Evolutionary conservation across 2,797 vertebrate genomes (phyloP), one percentile per base, ranked within the genome.

Genomic region (Melanotaenia boesemani): DNA sequence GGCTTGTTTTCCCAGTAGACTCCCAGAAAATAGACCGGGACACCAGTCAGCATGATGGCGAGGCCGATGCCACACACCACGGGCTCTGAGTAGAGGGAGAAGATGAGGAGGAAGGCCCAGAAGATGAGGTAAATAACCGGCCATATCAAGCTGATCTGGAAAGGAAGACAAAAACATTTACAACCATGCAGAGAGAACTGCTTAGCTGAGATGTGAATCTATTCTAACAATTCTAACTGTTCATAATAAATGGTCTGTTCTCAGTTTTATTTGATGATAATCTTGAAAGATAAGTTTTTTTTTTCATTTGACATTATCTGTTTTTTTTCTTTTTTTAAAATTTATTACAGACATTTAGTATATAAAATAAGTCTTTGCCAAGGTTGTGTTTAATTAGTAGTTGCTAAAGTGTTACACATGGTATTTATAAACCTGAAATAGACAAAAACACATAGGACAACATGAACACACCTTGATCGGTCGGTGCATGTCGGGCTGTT

Each of bases 71-170:
- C 96, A 9, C 97, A 98, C 55, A 98, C 97, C 82, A 98, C 74
- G 0, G 97, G 97, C 88, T 98, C 97, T 0, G 97, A 98, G 94
- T 96, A 97, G 4, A 98, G 92, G 65, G 96, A 97, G 92, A 98
- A 98, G 88, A 98, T 93, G 75, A 98, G 93, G 85, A 98, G 83
- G 93, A 98, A 97, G 77, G 97, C 97, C 97, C 97, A 98, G 92
- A 98, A 98, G 55, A 98, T 75, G 88, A 98, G 92, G 90, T 98
- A 98, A 91, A 97, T 95, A 32, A 96, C 90, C 0, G 97, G 97
- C 93, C 97, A 98, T 57, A 97, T 88, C 63, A 98, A 93, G 86
- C 88, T 97, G 84, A 98, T 79, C 97, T 98, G 80, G 5, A 82
- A 37, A 7, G 74, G 62, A 55, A 1, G 48, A 66, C 20, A 44